A percentile compares a stretch with the other conserved stretches of the same genome.
These are phyloP conservation scores for Hepsetus odoe DNA, from an alignment of 2,113 vertebrate species.

Conservation along the genomic window DNA sequence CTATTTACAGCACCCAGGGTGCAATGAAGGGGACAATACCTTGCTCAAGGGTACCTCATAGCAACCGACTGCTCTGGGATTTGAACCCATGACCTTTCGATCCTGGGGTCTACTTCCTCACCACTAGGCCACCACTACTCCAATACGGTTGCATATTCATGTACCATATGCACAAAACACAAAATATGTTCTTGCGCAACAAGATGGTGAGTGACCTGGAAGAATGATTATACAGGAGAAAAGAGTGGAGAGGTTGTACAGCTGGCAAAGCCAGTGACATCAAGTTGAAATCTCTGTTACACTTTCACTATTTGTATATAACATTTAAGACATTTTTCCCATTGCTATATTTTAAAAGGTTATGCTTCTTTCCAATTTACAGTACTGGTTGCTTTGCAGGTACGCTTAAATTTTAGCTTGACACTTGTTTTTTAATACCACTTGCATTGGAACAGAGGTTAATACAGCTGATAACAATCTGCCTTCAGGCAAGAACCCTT, in stretches of 20 bases:
- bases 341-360: neutral
- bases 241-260: neutral
- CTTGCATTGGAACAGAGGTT: constrained; percentile 20
- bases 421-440: constrained; percentile 8
- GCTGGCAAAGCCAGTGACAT: no score
- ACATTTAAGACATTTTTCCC: neutral
- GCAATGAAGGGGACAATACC: no score
- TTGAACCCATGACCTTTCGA: no score
- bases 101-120: no score
- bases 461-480: constrained; percentile 42
- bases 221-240: neutral
- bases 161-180: neutral
- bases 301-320: neutral
- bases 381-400: neutral
- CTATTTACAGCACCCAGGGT: no score
- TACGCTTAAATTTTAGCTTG: neutral
- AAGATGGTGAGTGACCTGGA: neutral
- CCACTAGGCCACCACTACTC: no score
- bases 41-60: no score
- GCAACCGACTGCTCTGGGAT: no score
- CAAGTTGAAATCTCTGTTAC: neutral
- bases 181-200: neutral
- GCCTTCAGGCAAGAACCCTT: constrained; percentile 28
- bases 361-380: neutral
- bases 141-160: neutral